Base-by-base conservation (phyloP, 2,113 vertebrate genomes). In the Macaca nemestrina region DNA sequence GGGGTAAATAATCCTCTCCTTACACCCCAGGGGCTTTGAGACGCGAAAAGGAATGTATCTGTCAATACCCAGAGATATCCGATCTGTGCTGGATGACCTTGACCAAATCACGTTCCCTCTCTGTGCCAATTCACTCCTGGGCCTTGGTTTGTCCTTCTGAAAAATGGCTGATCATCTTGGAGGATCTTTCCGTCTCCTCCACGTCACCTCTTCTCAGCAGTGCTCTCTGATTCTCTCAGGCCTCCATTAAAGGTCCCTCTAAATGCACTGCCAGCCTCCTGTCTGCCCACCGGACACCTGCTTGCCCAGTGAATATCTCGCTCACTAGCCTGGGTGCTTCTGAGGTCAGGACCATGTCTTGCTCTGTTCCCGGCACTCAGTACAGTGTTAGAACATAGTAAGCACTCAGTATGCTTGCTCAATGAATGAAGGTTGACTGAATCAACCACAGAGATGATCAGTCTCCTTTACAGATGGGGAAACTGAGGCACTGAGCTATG, bases 401-500 rank as follows among this genome's bases (percentile, higher is more conserved):
- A 50, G 50, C 30, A 52, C 23, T 79, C 45, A 30, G 11, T 23
- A 18, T 50, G n/a, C 50, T 70, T 78, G 50, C 27, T 40, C 55
- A 80, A 35, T 38, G 80, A 86, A 59, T 40, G 86, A 50, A 32
- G 32, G 52, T 48, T 35, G 30, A 23, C 18, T 4, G n/a, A 64
- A 40, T 55, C 67, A 48, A 16, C 38, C 16, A 7, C 8, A 27
- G 45, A 48, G 23, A 12, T 64, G 22, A 73, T 40, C 78, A 76
- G 18, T 27, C 84, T 68, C 11, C n/a, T 79, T 95, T 89, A 67
- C n/a, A 76, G 80, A 35, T 48, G 72, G 72, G 30, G 90, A 96
- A 93, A 95, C 72, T 68, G 94, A 97, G 96, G 81, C 91, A 92
- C 64, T 48, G 88, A 64, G 64, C 3, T 40, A n/a, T 13, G 70